A percentile compares a stretch with the other conserved stretches of the same genome.
Conservation (phyloP, 1,140 invertebrate species). For the Drosophila persimilis region DNA sequence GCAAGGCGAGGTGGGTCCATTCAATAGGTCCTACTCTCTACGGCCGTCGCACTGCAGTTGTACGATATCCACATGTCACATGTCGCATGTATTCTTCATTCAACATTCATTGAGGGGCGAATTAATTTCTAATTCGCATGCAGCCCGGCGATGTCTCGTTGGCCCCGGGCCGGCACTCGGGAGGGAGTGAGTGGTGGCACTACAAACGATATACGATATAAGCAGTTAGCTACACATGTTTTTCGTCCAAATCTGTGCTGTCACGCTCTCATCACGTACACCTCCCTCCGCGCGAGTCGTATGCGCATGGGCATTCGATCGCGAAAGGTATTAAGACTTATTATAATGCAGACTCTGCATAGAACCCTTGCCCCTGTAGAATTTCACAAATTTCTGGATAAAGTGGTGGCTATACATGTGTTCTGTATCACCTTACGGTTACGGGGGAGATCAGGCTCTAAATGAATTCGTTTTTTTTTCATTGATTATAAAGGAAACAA, state of each 20-base stretch:
- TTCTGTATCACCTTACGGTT: too few species aligned
- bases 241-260: slow-evolving; percentile 75
- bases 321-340: slow-evolving; percentile 26
- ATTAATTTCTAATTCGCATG: slow-evolving; percentile 81
- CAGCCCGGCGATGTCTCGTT: slow-evolving; percentile 54
- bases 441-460: too few species aligned
- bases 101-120: slow-evolving; percentile 62
- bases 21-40: too few species aligned
- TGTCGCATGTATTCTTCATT: slow-evolving; percentile 24
- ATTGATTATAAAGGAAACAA: too few species aligned
- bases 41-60: too few species aligned
- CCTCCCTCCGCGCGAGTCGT: slow-evolving; percentile 3
- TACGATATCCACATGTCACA: too few species aligned
- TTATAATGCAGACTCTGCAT: slow-evolving; percentile 30
- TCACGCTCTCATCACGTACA: slow-evolving; percentile 69
- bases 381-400: too few species aligned
- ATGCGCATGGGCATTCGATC: slow-evolving; percentile 44
- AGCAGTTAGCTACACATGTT: slow-evolving; percentile 82
- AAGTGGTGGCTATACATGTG: too few species aligned
- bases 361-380: background rate
- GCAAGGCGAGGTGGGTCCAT: background rate
- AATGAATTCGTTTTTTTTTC: too few species aligned
- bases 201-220: slow-evolving; percentile 65
- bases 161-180: slow-evolving; percentile 6
- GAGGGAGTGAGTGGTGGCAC: slow-evolving; percentile 17